A percentile compares a stretch with the other conserved stretches of the same genome.
Evolutionary conservation across 2,797 vertebrate genomes (phyloP).

Genomic region (Bothrops alternatus): DNA sequence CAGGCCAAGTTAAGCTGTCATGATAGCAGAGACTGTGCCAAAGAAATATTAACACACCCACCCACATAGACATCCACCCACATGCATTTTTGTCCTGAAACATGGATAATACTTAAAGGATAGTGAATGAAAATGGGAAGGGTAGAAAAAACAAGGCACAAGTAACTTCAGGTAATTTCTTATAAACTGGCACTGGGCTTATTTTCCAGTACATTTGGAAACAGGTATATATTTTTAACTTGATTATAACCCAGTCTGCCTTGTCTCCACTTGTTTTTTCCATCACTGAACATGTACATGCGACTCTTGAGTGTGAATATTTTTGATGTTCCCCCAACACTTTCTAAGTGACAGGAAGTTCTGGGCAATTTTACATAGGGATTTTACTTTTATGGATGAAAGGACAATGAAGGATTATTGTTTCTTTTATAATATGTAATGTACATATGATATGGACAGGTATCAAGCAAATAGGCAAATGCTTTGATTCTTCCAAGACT

Average conservation of each 20-base stretch:
- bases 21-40: conserved; percentile 39
- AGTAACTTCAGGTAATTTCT: not conserved
- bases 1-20: conserved; percentile 52
- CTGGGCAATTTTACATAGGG: not conserved
- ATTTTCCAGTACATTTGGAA: conserved; percentile 59
- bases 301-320: not conserved
- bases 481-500: not conserved
- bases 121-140: conserved; percentile 4
- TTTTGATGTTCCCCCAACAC: not conserved
- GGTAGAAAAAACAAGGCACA: conserved; percentile 12
- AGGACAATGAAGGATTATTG: not conserved
- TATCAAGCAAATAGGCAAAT: not conserved
- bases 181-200: conserved; percentile 46
- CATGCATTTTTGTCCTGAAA: conserved; percentile 41
- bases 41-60: conserved; percentile 55
- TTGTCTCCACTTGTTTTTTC: conserved; percentile 11
- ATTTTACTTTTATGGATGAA: not conserved
- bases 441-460: not conserved
- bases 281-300: not conserved
- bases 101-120: conserved; percentile 18
- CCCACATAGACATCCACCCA: conserved; percentile 59
- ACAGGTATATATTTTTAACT: conserved; percentile 47
- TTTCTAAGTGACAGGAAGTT: not conserved
- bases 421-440: not conserved
- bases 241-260: not conserved